phyloP scores from a whole-genome alignment of 2,888 invertebrate genomes.

The Drosophila niveifrons region DNA sequence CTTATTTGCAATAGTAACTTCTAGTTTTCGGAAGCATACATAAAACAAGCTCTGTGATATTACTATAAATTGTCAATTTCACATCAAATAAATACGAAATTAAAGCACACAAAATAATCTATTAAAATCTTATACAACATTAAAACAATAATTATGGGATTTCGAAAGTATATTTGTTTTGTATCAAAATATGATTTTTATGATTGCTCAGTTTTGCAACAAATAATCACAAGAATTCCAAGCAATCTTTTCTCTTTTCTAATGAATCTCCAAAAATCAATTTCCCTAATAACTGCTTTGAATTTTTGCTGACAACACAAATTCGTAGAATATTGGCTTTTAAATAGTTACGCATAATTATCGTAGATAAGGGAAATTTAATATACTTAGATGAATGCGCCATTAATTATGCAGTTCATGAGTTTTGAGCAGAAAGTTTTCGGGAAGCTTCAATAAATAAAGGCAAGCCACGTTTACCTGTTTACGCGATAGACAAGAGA shows the following conservation, averaged over 20 bases:
- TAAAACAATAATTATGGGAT: no score
- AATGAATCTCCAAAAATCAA: not conserved
- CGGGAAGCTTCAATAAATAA: slow-evolving; percentile 29
- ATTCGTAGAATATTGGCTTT: not conserved
- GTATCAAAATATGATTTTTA: no score
- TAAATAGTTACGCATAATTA: slow-evolving; percentile 27
- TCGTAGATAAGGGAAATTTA: slow-evolving; percentile 2
- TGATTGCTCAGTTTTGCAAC: no score
- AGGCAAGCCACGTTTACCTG: slow-evolving; percentile 40
- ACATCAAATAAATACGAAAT: no score
- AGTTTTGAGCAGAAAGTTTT: slow-evolving; percentile 20
- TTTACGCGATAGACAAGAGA: slow-evolving; percentile 38
- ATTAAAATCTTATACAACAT: no score
- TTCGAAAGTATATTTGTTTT: no score
- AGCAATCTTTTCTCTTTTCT: not conserved
- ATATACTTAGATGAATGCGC: slow-evolving; percentile 27
- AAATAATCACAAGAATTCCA: no score
- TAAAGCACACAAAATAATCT: no score
- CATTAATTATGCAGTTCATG: slow-evolving; percentile 59
- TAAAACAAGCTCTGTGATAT: not conserved
- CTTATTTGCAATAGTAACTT: not conserved
- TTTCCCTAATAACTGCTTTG: not conserved
- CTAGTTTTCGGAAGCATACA: not conserved
- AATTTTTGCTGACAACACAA: no score
- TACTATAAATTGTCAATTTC: not conserved